Percentiles rank a stretch among this genome's conserved stretches.
phyloP scores from a whole-genome alignment of 2,888 invertebrate genomes.

The Eulithis testata region DNA sequence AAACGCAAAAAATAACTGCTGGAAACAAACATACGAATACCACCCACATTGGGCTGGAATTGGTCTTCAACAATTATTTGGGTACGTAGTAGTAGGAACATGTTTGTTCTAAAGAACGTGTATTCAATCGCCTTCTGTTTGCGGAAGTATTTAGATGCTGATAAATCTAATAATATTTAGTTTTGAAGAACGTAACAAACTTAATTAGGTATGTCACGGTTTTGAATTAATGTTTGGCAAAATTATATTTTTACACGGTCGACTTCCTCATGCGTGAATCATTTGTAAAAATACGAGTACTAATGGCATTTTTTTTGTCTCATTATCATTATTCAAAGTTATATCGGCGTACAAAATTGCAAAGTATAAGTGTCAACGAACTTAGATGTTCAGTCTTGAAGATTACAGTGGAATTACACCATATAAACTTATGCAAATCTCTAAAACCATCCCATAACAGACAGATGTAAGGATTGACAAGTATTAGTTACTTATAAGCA shows the following conservation, averaged over 20 bases:
- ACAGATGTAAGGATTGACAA: constrained; percentile 44
- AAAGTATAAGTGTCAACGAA: constrained; percentile 21
- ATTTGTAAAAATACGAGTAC: constrained; percentile 25
- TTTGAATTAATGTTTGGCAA: background rate
- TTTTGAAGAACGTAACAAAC: background rate
- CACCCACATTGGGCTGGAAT: constrained; percentile 71
- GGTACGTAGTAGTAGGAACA: constrained; percentile 10
- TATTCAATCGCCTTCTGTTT: constrained; percentile 40
- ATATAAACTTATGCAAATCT: constrained; percentile 68
- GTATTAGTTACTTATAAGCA: constrained; percentile 44
- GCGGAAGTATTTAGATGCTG: constrained; percentile 50
- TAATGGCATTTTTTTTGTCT: constrained; percentile 15
- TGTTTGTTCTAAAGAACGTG: constrained; percentile 53
- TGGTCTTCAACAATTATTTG: constrained; percentile 54
- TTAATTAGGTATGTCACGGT: constrained; percentile 1
- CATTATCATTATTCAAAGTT: background rate
- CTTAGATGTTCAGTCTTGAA: constrained; percentile 25
- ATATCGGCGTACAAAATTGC: constrained; percentile 6
- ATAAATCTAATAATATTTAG: background rate
- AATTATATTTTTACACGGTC: constrained; percentile 7
- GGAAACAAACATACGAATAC: constrained; percentile 46
- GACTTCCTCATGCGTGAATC: constrained; percentile 31
- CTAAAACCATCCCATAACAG: constrained; percentile 51
- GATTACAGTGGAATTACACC: constrained; percentile 40
- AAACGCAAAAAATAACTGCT: constrained; percentile 56